Base-by-base conservation (phyloP, 2,888 invertebrate species). In the Tiliacea aurago region DNA sequence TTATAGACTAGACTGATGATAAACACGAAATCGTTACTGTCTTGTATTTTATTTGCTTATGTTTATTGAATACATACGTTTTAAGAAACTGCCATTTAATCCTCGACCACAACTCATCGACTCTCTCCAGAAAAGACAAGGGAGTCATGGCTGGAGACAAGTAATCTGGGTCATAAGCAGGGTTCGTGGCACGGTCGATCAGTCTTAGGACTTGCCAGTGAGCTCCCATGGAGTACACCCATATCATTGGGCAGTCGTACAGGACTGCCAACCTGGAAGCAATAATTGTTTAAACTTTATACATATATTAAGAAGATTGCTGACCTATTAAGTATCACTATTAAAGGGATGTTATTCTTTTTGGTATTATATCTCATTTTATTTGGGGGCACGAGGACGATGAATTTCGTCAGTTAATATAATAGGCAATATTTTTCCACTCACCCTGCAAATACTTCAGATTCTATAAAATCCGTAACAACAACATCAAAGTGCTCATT, bases 371-470 rank as follows among this genome's bases (percentile, higher is more conserved):
- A n/a, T n/a, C n/a, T 33, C 20, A 9, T 37, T 37, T 37, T 37
- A n/a, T 37, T 59, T 59, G 4, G 13, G 13, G 15, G 9, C 5
- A 20, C 4, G 58, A 7, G 7, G 33, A 33, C 33, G 1, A 58
- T 20, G 33, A n/a, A 15, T 37, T 15, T 59, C 23, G 2, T 11
- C 23, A 43, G 62, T 43, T 11, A 41, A 2, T n/a, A 23, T n/a
- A n/a, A 13, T 20, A 63, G 20, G 20, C 2, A 51, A 51, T 33
- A 15, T n/a, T 51, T 47, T 49, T n/a, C 2, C 1, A 77, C 87
- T 88, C 83, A 92, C 93, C 91, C 91, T 4, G 90, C 76, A 75
- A 86, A 90, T n/a, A 91, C 20, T 68, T 93, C 92, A 23, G 81
- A 78, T 63, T 91, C 92, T 67, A 91, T 68, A 78, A 91, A 89